Evolutionary conservation across 1,140 invertebrate genomes (phyloP).

Genomic region (Caenorhabditis tropicalis): DNA sequence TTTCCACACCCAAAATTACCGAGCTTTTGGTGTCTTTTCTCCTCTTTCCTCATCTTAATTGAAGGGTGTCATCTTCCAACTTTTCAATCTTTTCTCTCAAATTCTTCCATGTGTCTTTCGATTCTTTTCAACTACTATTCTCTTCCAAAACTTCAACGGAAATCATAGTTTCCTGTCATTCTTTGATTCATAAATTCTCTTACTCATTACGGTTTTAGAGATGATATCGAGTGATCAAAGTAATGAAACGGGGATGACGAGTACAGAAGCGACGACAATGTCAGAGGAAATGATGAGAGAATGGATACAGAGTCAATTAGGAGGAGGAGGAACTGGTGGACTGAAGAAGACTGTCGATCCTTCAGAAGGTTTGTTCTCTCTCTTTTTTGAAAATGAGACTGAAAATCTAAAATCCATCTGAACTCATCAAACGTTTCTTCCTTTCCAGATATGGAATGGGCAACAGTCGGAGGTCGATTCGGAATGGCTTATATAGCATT

Average conservation of each 20-base stretch:
- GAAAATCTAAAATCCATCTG: not conserved
- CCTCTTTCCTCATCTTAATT: not conserved
- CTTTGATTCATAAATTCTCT: too few species aligned
- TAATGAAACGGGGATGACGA: not conserved
- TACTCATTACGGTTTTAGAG: not conserved
- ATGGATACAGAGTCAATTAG: slow-evolving; percentile 18
- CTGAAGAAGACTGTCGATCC: not conserved
- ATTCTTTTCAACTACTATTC: not conserved
- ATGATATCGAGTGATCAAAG: not conserved
- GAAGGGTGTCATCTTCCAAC: not conserved
- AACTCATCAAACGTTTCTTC: not conserved
- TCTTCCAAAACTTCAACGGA: not conserved
- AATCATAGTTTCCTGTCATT: too few species aligned
- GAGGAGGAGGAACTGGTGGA: not conserved
- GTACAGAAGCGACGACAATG: not conserved
- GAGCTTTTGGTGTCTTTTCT: not conserved
- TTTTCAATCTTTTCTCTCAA: not conserved
- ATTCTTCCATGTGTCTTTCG: not conserved
- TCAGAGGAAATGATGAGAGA: slow-evolving; percentile 21
- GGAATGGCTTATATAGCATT: slow-evolving; percentile 31
- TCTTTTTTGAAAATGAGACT: not conserved
- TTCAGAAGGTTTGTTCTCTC: not conserved
- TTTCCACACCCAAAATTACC: slow-evolving; percentile 21
- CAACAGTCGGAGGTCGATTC: slow-evolving; percentile 9
- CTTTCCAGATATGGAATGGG: slow-evolving; percentile 28